Evolutionary conservation across 2,797 vertebrate genomes (phyloP), one percentile per base, ranked within the genome.

Genomic region (Sebastes alutus): DNA sequence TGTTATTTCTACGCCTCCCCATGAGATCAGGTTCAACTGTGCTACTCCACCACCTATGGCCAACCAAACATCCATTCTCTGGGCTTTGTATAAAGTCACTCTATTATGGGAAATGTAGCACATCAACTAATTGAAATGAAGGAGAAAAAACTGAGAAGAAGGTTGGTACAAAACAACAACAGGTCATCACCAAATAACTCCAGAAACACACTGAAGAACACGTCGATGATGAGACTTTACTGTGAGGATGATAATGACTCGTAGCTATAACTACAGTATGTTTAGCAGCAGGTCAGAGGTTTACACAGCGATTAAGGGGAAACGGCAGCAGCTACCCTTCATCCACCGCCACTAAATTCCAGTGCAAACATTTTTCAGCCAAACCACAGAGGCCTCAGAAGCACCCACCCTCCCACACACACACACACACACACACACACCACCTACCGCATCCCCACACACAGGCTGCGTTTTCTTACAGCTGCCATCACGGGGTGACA

Each of bases 341-440:
- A 77, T 81, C 63, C 46, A 46, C 77, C 63, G 68, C 72, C 84
- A 63, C 83, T 70, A 60, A 81, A 86, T 82, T 88, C 78, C 77
- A 84, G 68, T 14, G 54, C 68, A 90, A 85, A 82, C 78, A 74
- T 67, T 83, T 81, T 81, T 75, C 60, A 52, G 61, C 63, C 13
- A 1, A 84, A 82, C 81, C 86, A 27, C 58, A 2, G 55, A 82
- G 73, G 72, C 88, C 82, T 78, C 72, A 35, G 54, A 38, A 38
- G 22, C n/a, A 14, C 5, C 32, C 13, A 8, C 5, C 32, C 13
- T 0, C 7, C 38, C 29, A 25, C 56, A 22, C 49, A 10, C 18
- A n/a, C 33, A 7, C 29, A 25, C 56, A 22, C 49, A 10, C 18
- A n/a, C 33, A 7, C 18, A 14, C 29, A 38, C 18, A 14, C 52